phyloP scores from a whole-genome alignment of 2,113 vertebrate species.

The Muntiacus muntjak region DNA sequence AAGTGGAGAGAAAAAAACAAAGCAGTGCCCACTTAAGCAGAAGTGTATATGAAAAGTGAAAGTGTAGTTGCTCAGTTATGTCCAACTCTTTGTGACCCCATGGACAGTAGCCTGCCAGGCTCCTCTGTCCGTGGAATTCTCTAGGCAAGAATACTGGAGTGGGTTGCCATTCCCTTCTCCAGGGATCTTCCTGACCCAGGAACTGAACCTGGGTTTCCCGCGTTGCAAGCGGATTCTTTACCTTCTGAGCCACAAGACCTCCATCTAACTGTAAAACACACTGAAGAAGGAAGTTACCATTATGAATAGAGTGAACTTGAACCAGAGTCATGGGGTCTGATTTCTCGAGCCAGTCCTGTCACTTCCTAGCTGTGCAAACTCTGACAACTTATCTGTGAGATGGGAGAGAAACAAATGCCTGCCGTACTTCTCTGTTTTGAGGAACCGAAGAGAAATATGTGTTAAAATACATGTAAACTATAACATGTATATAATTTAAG shows the following conservation, averaged over 20 bases:
- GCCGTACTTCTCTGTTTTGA: not conserved
- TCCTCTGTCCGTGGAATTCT: not conserved
- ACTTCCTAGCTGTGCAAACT: not conserved
- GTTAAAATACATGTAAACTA: not conserved
- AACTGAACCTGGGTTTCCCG: not conserved
- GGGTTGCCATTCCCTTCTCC: not conserved
- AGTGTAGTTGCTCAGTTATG: rapidly evolving
- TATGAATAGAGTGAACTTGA: not conserved
- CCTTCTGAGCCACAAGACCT: not conserved
- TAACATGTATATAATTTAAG: not conserved
- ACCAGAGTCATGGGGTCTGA: not conserved
- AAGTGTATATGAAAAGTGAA: not conserved
- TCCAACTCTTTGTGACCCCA: not conserved
- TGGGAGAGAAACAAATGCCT: not conserved
- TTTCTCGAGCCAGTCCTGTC: not conserved
- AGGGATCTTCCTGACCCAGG: not conserved
- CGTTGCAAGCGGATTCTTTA: not conserved
- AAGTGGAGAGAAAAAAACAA: not conserved
- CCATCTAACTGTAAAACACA: not conserved
- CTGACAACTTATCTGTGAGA: not conserved
- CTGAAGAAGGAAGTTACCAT: not conserved
- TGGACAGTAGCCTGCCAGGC: not conserved
- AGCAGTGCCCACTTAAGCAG: not conserved
- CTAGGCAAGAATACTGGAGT: not conserved
- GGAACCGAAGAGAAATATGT: not conserved